These are phyloP conservation scores for Megaustenia siamemsis DNA, from an alignment of 2,888 invertebrate species.

Conservation along the genomic window DNA sequence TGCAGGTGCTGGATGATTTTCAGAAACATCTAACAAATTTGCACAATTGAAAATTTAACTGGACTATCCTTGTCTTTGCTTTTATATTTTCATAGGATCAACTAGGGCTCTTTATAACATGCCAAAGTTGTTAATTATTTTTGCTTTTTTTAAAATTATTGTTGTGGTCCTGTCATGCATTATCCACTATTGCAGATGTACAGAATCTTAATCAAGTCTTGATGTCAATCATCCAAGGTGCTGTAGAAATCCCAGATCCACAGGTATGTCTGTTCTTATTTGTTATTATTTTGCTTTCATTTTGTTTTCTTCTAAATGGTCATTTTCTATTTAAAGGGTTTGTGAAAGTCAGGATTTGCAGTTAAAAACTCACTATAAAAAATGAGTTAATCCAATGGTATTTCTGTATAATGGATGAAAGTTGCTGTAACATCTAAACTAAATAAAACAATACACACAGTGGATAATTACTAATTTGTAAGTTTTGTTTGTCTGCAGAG, in stretches of 20 bases:
- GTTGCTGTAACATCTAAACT: not conserved
- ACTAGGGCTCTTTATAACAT: too few relatives aligned
- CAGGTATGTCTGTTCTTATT: constrained; percentile 72
- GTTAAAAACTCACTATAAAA: too few relatives aligned
- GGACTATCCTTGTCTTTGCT: too few relatives aligned
- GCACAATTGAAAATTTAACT: too few relatives aligned
- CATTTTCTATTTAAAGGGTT: too few relatives aligned
- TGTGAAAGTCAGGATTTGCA: too few relatives aligned
- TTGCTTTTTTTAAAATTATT: not conserved
- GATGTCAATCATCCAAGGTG: constrained; percentile 81
- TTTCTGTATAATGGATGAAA: too few relatives aligned
- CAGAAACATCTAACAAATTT: too few relatives aligned
- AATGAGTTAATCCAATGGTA: too few relatives aligned
- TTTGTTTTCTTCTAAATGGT: not conserved
- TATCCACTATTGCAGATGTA: constrained; percentile 66
- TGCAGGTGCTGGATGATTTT: too few relatives aligned
- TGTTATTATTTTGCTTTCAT: not conserved
- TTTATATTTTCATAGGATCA: too few relatives aligned
- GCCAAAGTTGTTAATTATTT: not conserved
- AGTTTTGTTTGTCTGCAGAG: constrained; percentile 71
- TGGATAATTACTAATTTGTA: not conserved
- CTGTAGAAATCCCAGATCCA: constrained; percentile 82
- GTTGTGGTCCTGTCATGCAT: not conserved
- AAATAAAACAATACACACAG: not conserved
- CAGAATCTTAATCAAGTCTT: constrained; percentile 80